phyloP scores from a whole-genome alignment of 2,888 invertebrate genomes.

The Andrena camellia region DNA sequence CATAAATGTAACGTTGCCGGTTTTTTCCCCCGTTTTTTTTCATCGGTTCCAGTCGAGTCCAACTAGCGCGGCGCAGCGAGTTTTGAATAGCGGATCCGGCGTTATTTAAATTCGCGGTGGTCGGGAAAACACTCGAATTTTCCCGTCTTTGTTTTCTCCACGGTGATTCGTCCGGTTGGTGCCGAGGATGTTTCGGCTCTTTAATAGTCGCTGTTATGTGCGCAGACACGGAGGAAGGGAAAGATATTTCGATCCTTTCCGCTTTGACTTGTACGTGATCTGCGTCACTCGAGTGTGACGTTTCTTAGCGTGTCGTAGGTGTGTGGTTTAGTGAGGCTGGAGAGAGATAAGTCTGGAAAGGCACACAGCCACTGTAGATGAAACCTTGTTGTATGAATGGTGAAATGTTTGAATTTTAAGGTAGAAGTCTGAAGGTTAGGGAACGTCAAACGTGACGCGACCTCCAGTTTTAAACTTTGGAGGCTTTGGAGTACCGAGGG shows the following conservation, averaged over 20 bases:
- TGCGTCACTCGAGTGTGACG: neutral
- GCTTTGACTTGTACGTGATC: neutral
- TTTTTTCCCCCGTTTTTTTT: neutral
- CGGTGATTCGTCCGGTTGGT: neutral
- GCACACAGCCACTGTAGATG: too few relatives aligned
- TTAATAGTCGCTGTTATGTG: neutral
- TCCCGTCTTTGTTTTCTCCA: neutral
- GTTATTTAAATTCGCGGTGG: slow-evolving; percentile 20
- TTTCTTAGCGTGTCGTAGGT: too few relatives aligned
- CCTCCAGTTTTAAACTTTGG: too few relatives aligned
- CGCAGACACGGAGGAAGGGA: neutral
- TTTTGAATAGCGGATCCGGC: slow-evolving; percentile 30
- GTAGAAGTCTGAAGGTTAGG: too few relatives aligned
- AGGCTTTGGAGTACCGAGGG: too few relatives aligned
- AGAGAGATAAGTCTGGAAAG: too few relatives aligned
- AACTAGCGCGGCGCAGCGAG: neutral
- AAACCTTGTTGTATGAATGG: too few relatives aligned
- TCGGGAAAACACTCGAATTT: neutral
- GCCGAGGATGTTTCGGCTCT: neutral
- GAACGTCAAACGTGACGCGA: too few relatives aligned
- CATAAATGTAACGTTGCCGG: slow-evolving; percentile 32
- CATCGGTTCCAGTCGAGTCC: slow-evolving; percentile 10
- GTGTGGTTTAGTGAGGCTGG: too few relatives aligned
- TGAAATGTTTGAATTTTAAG: too few relatives aligned
- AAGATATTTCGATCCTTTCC: neutral